Evolutionary conservation across 2,888 invertebrate species (phyloP), one percentile per base, ranked within the genome.

Genomic region (Mythimna loreyi): DNA sequence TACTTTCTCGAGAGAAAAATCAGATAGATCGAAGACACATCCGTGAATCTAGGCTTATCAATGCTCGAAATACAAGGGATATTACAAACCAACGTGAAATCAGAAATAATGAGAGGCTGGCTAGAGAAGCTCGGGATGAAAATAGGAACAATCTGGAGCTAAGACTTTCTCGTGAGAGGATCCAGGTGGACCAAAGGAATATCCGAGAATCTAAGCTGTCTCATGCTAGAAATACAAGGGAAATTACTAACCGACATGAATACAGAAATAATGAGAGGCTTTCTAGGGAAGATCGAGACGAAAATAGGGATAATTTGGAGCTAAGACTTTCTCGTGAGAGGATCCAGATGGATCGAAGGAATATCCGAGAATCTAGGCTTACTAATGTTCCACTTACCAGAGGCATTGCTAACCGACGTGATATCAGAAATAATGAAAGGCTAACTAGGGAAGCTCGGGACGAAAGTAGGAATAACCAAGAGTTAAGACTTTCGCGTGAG

Each of bases 281-380:
- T 7, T 28, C 47, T 1, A 59, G 21, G n/a, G 21, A 61, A 61
- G 68, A 56, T 47, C 13, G 1, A 23, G 36, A 62, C 1, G 57
- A 50, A 28, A 49, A 16, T 33, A 70, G 21, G n/a, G 25, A 63
- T 58, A 70, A 58, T 45, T 7, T 2, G 11, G 72, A 67, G 4
- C 55, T 55, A 47, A 55, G 11, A n/a, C 53, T 50, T 25, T 60
- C 70, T 13, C 53, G 33, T 8, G 62, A 74, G 25, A 62, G 47
- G 8, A 47, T n/a, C 8, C 47, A 53, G 3, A 36, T 55, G 9
- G 67, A 67, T 9, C 56, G 9, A 4, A 68, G 57, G 25, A 67
- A 69, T 47, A 61, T 60, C 23, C 73, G 68, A 8, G 73, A 73
- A 33, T 56, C 59, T 23, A 67, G 67, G 62, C 40, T 47, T 6